Evolutionary conservation across 2,113 vertebrate genomes (phyloP).

Genomic region (Crotalus tigris): DNA sequence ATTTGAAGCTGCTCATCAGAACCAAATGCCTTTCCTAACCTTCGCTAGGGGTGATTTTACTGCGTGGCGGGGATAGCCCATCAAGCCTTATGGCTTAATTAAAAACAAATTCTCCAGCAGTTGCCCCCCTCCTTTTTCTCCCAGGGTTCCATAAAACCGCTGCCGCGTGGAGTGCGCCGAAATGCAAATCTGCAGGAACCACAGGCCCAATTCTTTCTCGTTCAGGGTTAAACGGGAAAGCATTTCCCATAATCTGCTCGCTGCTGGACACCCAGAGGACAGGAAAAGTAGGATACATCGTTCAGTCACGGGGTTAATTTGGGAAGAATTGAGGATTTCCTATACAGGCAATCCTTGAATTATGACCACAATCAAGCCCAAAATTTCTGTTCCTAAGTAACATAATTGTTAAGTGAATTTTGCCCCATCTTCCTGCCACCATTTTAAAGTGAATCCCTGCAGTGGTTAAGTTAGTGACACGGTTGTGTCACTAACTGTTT

Average conservation of each 20-base stretch:
- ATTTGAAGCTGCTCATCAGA: conserved; percentile 66
- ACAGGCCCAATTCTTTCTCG: conserved; percentile 44
- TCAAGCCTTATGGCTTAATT: conserved; percentile 74
- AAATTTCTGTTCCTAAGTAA: too few relatives aligned
- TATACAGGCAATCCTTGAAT: too few relatives aligned
- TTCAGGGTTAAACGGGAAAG: conserved; percentile 56
- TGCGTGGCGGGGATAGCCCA: conserved; percentile 60
- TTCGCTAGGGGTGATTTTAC: conserved; percentile 62
- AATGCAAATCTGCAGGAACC: conserved; percentile 49
- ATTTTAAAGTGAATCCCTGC: too few relatives aligned
- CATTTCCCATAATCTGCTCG: conserved; percentile 43
- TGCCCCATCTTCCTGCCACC: too few relatives aligned
- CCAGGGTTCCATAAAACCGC: conserved; percentile 56
- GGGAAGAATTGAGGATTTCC: conserved; percentile 1
- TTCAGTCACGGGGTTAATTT: conserved; percentile 32
- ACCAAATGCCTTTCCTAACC: conserved; percentile 63
- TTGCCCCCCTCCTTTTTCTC: conserved; percentile 48
- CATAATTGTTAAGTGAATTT: too few relatives aligned
- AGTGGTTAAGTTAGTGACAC: too few relatives aligned
- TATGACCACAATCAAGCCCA: too few relatives aligned
- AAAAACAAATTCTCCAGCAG: conserved; percentile 75
- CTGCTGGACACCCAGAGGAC: conserved; percentile 50
- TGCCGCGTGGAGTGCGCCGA: conserved; percentile 50
- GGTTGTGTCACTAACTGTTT: neutral
- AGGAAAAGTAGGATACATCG: conserved; percentile 36